A percentile compares a stretch with the other conserved stretches of the same genome.
Evolutionary conservation across 2,113 vertebrate species (phyloP).

Genomic region (Brachyistius frenatus): DNA sequence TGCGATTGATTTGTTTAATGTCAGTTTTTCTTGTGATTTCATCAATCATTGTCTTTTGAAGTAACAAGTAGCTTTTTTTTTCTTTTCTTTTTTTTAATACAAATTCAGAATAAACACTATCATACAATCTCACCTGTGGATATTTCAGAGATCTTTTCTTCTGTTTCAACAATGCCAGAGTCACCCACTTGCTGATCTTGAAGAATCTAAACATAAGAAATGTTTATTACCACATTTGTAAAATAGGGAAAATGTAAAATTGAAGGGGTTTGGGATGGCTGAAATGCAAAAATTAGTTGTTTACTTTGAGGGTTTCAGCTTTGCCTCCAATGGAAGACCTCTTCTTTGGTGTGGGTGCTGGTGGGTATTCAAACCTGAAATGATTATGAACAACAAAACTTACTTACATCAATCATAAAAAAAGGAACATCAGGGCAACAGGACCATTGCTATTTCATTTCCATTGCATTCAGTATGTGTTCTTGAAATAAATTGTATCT

Average conservation of each 20-base stretch:
- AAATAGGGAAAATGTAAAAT: not conserved
- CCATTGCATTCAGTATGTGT: not conserved
- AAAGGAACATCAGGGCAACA: not conserved
- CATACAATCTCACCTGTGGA: conserved; percentile 74
- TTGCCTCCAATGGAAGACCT: conserved; percentile 77
- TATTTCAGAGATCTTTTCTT: conserved; percentile 64
- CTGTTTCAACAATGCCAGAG: conserved; percentile 40
- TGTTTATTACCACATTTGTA: not conserved
- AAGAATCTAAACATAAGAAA: conserved; percentile 80
- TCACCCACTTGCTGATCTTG: conserved; percentile 85
- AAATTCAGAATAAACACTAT: not conserved
- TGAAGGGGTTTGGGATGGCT: not conserved
- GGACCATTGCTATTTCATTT: not conserved
- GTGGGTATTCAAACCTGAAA: conserved; percentile 88
- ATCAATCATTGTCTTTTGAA: not conserved
- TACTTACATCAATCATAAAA: not conserved
- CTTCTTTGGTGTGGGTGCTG: conserved; percentile 81
- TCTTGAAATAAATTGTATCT: not conserved
- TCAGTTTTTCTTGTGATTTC: no score
- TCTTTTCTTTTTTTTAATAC: no score
- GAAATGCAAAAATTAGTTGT: not conserved
- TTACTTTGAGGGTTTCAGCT: conserved; percentile 86
- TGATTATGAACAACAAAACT: not conserved
- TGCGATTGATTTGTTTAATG: no score
- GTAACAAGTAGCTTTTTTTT: not conserved